Conservation (phyloP, 2,797 vertebrate genomes). For the Adelosebastes latens region DNA sequence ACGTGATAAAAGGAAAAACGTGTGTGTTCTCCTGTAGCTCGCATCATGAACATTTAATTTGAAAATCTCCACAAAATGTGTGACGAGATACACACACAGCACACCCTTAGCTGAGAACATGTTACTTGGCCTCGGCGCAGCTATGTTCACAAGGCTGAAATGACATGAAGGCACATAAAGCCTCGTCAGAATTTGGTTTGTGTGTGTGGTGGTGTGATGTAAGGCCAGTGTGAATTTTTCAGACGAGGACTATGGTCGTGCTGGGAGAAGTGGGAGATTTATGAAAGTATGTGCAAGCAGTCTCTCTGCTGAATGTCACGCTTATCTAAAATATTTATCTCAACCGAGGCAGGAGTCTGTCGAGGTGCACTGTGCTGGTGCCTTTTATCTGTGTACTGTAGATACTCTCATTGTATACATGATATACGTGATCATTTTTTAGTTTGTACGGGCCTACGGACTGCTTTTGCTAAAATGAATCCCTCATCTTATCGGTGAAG, state of each 20-base stretch:
- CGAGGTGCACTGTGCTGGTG: constrained; percentile 6
- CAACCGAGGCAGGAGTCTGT: constrained; percentile 2
- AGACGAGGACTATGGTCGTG: constrained; percentile 26
- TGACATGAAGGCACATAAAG: constrained; percentile 50
- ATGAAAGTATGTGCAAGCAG: constrained; percentile 28
- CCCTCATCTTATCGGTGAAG: constrained; percentile 23
- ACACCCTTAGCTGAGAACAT: constrained; percentile 68
- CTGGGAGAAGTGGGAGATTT: constrained; percentile 36
- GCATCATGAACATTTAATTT: constrained; percentile 14
- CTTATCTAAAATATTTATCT: constrained; percentile 48
- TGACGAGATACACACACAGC: constrained; percentile 39
- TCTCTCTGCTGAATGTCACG: constrained; percentile 28
- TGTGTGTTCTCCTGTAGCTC: not conserved
- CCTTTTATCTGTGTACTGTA: constrained; percentile 1
- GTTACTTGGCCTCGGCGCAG: constrained; percentile 55
- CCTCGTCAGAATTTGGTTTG: constrained; percentile 49
- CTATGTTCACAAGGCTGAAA: constrained; percentile 57
- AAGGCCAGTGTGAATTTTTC: constrained; percentile 35
- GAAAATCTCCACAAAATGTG: constrained; percentile 24
- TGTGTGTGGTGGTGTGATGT: constrained; percentile 22
- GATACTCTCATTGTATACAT: not conserved
- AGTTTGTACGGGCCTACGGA: not conserved
- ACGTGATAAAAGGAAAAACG: not conserved
- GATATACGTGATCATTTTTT: not conserved
- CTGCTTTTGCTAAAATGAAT: not conserved